phyloP scores from a whole-genome alignment of 2,113 vertebrate species.

The Cisticola juncidis region DNA sequence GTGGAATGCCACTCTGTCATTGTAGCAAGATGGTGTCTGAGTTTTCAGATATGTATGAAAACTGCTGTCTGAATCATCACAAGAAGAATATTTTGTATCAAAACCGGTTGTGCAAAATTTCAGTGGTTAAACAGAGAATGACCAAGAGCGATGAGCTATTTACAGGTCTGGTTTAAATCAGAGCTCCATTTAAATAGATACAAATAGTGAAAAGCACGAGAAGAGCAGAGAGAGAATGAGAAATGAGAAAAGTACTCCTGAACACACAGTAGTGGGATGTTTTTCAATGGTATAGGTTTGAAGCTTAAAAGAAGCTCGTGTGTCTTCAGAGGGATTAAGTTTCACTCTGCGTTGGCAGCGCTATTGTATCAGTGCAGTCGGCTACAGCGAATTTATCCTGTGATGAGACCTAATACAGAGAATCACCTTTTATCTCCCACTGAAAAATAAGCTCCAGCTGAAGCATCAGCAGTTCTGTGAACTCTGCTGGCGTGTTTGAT shows the following conservation, averaged over 20 bases:
- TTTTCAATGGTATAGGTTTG: conserved; percentile 53
- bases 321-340: conserved; percentile 24
- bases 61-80: conserved; percentile 39
- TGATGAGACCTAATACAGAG: neutral
- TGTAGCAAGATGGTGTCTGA: conserved; percentile 28
- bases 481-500: neutral
- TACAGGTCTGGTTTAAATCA: conserved; percentile 61
- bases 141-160: conserved; percentile 37
- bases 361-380: neutral
- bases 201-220: conserved; percentile 20
- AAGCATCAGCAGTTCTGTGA: neutral
- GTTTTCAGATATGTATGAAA: conserved; percentile 54
- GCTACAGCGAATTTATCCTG: neutral
- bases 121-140: conserved; percentile 43
- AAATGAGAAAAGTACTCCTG: conserved; percentile 5
- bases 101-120: conserved; percentile 50
- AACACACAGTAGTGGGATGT: neutral
- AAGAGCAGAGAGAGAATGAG: conserved; percentile 51
- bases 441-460: neutral
- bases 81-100: conserved; percentile 37
- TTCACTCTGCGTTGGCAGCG: neutral
- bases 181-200: conserved; percentile 3
- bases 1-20: conserved; percentile 34
- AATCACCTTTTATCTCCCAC: neutral
- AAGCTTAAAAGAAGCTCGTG: conserved; percentile 26